phyloP scores from a whole-genome alignment of 2,797 vertebrate species.

The Chloroceryle inda region DNA sequence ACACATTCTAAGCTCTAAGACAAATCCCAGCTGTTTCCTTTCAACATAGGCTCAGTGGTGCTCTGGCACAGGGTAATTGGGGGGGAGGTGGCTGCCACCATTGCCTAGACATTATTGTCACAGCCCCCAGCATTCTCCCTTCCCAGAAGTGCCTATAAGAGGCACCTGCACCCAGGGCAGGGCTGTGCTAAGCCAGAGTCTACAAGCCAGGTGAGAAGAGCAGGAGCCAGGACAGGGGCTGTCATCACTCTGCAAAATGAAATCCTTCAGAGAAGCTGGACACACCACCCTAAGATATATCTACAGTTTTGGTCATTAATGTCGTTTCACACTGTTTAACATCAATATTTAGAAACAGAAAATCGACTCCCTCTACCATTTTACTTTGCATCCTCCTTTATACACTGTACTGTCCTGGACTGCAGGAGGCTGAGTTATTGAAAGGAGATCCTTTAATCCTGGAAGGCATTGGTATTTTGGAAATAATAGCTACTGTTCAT shows the following conservation, averaged over 20 bases:
- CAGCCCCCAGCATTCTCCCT: neutral
- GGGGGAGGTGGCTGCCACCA: too few species aligned
- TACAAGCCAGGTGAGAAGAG: neutral
- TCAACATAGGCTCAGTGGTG: neutral
- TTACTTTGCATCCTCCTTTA: rapidly evolving
- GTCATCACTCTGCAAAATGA: neutral
- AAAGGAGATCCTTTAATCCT: neutral
- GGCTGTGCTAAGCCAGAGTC: neutral
- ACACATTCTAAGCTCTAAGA: neutral
- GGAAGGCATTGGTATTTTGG: neutral
- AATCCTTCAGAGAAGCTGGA: neutral
- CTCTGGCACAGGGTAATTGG: neutral
- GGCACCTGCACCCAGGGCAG: neutral
- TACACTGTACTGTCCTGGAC: neutral
- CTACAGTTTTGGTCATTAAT: neutral
- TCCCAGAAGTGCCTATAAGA: neutral
- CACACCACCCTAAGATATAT: neutral
- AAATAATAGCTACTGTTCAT: neutral
- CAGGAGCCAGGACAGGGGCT: neutral
- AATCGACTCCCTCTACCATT: neutral
- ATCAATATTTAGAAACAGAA: neutral
- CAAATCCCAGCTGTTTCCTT: neutral
- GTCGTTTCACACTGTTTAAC: neutral
- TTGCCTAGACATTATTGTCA: neutral
- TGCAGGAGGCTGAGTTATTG: neutral